Evolutionary conservation across 2,888 invertebrate species (phyloP).

Genomic region (Neoitamus cyanurus): DNA sequence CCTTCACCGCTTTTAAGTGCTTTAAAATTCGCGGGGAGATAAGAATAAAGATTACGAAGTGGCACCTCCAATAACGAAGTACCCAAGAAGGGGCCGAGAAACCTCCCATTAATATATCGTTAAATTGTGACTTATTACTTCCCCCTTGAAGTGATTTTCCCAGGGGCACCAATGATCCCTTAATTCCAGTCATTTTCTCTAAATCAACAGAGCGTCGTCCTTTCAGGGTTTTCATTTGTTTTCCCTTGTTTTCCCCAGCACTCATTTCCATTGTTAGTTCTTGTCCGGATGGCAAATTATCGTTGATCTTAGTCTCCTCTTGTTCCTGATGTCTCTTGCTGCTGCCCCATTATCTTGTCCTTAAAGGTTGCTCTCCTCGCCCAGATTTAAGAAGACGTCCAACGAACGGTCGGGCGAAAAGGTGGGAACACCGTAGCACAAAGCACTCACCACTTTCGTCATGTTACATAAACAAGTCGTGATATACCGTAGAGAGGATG

Average conservation of each 20-base stretch:
- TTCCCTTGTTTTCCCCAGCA: constrained; percentile 35
- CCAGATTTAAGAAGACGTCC: constrained; percentile 34
- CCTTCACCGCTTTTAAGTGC: no score
- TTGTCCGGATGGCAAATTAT: constrained; percentile 36
- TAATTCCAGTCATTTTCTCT: constrained; percentile 38
- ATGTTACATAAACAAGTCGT: constrained; percentile 27
- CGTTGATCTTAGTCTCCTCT: constrained; percentile 39
- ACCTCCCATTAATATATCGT: neutral
- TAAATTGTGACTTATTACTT: constrained; percentile 32
- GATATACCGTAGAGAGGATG: neutral
- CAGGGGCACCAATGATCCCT: constrained; percentile 25
- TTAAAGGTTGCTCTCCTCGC: constrained; percentile 10
- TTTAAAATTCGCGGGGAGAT: no score
- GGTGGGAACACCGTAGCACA: neutral
- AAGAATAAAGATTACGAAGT: no score
- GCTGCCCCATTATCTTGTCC: constrained; percentile 21
- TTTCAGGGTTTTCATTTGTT: constrained; percentile 38
- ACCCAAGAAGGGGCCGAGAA: no score
- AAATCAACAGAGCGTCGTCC: constrained; percentile 20
- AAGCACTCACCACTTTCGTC: constrained; percentile 32
- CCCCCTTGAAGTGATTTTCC: constrained; percentile 16
- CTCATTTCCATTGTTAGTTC: constrained; percentile 42
- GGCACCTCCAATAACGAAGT: neutral
- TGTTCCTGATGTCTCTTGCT: constrained; percentile 34
- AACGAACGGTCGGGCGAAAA: neutral